Evolutionary conservation across 2,113 vertebrate genomes (phyloP), one percentile per base, ranked within the genome.

Genomic region (Dolichallabes microphthalmus): DNA sequence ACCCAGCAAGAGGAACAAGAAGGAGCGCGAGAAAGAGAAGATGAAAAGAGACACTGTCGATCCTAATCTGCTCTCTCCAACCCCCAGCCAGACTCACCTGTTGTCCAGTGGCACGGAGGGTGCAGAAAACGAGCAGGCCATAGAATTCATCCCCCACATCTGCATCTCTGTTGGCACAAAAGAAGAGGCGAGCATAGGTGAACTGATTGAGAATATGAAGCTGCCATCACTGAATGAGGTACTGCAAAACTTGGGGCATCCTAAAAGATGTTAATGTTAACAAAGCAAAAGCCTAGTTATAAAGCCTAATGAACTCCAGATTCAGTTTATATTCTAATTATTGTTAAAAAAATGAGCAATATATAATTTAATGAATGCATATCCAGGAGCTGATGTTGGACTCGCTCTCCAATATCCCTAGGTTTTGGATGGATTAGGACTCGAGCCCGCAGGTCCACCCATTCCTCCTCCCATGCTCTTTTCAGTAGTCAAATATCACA

Each of bases 391-490:
- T 45, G 3, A 35, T 22, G 20, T 68, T 73, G 88, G 13, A 84
- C 58, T 19, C 58, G n/a, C 58, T 58, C 74, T n/a, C n/a, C 27
- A 50, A 10, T 82, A 3, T 79, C 30, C 85, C 4, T 80, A 99
- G 97, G 90, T 98, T 86, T 91, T 97, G 84, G 93, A 96, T 64
- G 58, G 89, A 52, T 85, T 98, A 77, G 96, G 95, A 0, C 87
- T 97, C 85, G 96, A 95, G 53, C 92, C 93, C 0, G 90, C 87
- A 0, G 94, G 95, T 20, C 95, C 94, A 25, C 95, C 94, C 13
- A 92, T 96, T 73, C 95, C 93, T 2, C 92, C 94, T 25, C 83
- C 96, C 0, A n/a, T 87, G 77, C 89, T 93, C 6, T 95, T 97
- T 88, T 97, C 96, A 0, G 57, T 96, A 15, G 87, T 97, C 82